Evolutionary conservation across 2,113 vertebrate species (phyloP).

Genomic region (Ginglymostoma cirratum): DNA sequence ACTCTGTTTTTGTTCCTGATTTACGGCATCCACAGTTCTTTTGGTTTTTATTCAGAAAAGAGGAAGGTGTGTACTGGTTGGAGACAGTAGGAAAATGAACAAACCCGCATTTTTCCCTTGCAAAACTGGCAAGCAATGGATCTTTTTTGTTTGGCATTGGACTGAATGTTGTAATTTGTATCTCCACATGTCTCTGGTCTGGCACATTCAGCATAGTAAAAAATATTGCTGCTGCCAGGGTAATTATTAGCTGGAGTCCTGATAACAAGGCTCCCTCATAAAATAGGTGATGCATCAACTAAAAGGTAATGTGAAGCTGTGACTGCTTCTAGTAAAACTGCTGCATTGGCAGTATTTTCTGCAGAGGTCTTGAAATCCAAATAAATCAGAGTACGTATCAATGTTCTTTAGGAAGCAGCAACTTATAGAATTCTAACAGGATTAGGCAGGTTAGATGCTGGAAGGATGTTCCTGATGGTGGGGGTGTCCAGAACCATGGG

Average conservation of each 20-base stretch:
- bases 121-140: not conserved
- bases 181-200: not conserved
- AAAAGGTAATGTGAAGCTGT: not conserved
- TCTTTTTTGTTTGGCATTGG: not conserved
- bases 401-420: not conserved
- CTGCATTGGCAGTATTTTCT: not conserved
- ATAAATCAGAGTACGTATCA: not conserved
- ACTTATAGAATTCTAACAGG: too few relatives aligned
- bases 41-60: not conserved
- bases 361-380: not conserved
- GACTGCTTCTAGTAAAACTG: not conserved
- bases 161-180: not conserved
- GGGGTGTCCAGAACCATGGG: too few relatives aligned
- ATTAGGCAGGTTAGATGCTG: too few relatives aligned
- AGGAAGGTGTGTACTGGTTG: not conserved
- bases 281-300: not conserved
- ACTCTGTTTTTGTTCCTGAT: too few relatives aligned
- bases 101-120: not conserved
- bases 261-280: not conserved
- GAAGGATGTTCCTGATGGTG: too few relatives aligned
- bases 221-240: not conserved
- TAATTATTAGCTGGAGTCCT: not conserved
- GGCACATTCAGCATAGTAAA: not conserved
- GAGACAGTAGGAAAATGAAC: not conserved
- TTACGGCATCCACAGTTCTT: too few relatives aligned